phyloP scores from a whole-genome alignment of 2,888 invertebrate species.

The Cyclophora punctaria region DNA sequence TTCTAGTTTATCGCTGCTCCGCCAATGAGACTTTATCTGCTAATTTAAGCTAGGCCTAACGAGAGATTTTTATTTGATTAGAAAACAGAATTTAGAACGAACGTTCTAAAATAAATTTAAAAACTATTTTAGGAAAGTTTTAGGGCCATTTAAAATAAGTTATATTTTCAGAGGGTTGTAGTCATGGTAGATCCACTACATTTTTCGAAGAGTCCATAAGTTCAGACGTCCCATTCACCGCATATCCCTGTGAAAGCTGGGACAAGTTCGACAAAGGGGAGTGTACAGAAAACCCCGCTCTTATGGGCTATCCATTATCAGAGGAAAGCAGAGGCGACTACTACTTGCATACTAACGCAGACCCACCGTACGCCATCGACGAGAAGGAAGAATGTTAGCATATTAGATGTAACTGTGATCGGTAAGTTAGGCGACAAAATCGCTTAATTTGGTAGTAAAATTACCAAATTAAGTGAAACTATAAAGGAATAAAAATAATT shows the following conservation, averaged over 20 bases:
- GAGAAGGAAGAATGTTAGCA: conserved; percentile 2
- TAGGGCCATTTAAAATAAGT: neutral
- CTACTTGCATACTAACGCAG: conserved; percentile 75
- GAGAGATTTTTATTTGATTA: too few relatives aligned
- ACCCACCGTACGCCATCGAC: conserved; percentile 70
- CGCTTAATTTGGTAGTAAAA: too few relatives aligned
- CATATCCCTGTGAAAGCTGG: conserved; percentile 74
- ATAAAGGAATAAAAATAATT: too few relatives aligned
- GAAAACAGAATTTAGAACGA: too few relatives aligned
- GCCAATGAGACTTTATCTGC: too few relatives aligned
- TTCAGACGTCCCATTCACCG: conserved; percentile 66
- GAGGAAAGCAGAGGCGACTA: conserved; percentile 65
- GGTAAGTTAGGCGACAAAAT: too few relatives aligned
- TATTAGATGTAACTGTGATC: too few relatives aligned
- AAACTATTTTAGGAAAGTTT: neutral
- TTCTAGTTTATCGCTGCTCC: too few relatives aligned
- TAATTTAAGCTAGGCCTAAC: too few relatives aligned
- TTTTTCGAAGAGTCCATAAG: conserved; percentile 80
- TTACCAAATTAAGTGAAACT: too few relatives aligned
- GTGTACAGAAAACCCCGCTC: conserved; percentile 41
- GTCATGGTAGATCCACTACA: conserved; percentile 78
- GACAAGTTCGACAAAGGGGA: conserved; percentile 51
- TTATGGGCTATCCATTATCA: conserved; percentile 74
- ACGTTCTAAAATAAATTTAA: too few relatives aligned
- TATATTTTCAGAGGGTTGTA: conserved; percentile 76